A percentile compares a stretch with the other conserved stretches of the same genome.
Evolutionary conservation across 2,113 vertebrate genomes (phyloP).

Genomic region (Setophaga petechia): DNA sequence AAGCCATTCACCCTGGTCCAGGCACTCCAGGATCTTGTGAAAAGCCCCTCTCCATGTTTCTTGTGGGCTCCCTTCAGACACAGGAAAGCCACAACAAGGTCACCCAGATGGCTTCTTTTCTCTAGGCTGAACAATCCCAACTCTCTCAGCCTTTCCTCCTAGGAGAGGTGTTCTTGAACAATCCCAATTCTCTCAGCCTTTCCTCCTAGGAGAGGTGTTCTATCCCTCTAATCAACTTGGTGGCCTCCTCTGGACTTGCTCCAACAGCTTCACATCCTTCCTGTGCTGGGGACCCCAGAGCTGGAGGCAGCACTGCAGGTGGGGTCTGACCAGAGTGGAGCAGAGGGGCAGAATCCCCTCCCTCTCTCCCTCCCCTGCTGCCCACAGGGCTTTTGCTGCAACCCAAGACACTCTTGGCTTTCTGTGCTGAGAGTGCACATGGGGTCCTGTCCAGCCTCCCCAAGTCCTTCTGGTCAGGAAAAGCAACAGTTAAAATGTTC

Average conservation of each 20-base stretch:
- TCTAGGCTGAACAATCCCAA: background rate
- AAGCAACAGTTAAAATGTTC: background rate
- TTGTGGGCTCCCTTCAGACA: background rate
- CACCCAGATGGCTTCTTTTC: background rate
- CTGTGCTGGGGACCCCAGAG: background rate
- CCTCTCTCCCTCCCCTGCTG: background rate
- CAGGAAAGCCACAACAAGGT: background rate
- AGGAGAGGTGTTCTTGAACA: background rate
- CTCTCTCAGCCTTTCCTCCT: background rate
- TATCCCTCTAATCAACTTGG: rapidly evolving
- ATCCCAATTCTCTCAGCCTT: background rate
- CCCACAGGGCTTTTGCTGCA: background rate
- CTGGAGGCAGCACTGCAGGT: background rate
- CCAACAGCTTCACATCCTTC: background rate
- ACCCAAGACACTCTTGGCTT: background rate
- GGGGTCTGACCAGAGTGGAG: background rate
- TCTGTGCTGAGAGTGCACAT: background rate
- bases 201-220: background rate
- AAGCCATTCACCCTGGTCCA: background rate
- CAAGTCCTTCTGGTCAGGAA: background rate
- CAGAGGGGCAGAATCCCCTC: background rate
- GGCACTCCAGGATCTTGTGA: background rate
- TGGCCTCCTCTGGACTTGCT: rapidly evolving
- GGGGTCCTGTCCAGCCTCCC: background rate
- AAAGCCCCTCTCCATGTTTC: background rate